A percentile compares a stretch with the other conserved stretches of the same genome.
Evolutionary conservation across 2,888 invertebrate species (phyloP).

Genomic region (Oscheius onirici): DNA sequence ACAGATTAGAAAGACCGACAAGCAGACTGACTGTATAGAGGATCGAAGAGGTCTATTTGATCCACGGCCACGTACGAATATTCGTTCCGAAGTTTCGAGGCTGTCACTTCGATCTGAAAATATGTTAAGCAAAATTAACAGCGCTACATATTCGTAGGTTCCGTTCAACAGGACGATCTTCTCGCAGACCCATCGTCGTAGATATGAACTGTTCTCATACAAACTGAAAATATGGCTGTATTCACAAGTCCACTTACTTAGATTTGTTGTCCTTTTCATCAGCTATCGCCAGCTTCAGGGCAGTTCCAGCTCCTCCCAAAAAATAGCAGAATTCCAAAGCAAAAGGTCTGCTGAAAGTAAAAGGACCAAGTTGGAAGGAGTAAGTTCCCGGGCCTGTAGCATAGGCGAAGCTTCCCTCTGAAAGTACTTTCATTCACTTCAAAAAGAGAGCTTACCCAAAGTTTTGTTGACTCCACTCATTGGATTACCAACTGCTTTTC

Average conservation of each 20-base stretch:
- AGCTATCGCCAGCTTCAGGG: slow-evolving; percentile 37
- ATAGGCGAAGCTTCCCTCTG: slow-evolving; percentile 57
- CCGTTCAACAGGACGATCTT: slow-evolving; percentile 27
- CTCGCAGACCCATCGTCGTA: slow-evolving; percentile 26
- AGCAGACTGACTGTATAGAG: slow-evolving; percentile 25
- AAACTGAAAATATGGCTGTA: slow-evolving; percentile 24
- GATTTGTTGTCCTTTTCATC: slow-evolving; percentile 18
- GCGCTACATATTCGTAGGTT: slow-evolving; percentile 31
- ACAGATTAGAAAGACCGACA: slow-evolving; percentile 12
- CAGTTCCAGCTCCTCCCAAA: slow-evolving; percentile 38
- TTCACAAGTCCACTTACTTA: slow-evolving; percentile 27
- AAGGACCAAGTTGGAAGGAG: slow-evolving; percentile 39
- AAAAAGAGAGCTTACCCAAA: slow-evolving; percentile 35
- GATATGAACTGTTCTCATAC: neutral
- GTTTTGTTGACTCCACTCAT: slow-evolving; percentile 37
- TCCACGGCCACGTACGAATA: slow-evolving; percentile 58
- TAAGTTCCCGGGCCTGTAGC: slow-evolving; percentile 52
- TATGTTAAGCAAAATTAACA: neutral
- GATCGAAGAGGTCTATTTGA: slow-evolving; percentile 58
- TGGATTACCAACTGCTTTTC: slow-evolving; percentile 37
- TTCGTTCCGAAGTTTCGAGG: slow-evolving; percentile 51
- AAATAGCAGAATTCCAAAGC: slow-evolving; percentile 61
- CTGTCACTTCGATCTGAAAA: slow-evolving; percentile 50
- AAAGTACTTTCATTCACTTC: slow-evolving; percentile 2
- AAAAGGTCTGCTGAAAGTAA: slow-evolving; percentile 48